Evolutionary conservation across 2,797 vertebrate species (phyloP).

Genomic region (Toxotes lorentzi): DNA sequence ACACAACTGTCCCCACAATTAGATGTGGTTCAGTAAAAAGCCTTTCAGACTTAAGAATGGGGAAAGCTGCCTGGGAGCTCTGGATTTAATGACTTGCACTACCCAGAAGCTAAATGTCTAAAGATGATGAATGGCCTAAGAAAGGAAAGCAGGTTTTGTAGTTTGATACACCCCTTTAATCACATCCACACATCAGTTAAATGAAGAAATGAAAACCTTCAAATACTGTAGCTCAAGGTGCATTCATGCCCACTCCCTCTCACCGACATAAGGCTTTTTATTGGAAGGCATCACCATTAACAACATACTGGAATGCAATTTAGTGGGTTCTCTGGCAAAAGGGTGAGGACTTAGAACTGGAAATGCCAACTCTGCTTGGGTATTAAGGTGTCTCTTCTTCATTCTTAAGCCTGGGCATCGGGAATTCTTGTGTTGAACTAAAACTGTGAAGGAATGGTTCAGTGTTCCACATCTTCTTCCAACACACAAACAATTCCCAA

Average conservation of each 20-base stretch:
- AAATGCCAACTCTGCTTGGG: conserved; percentile 28
- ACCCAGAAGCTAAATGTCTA: conserved; percentile 73
- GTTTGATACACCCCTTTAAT: conserved; percentile 75
- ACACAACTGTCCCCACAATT: conserved; percentile 81
- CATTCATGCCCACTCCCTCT: conserved; percentile 43
- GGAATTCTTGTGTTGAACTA: background rate
- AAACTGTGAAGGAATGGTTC: background rate
- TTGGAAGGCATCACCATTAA: conserved; percentile 38
- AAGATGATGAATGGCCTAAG: conserved; percentile 77
- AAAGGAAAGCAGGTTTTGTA: conserved; percentile 71
- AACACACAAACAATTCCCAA: background rate
- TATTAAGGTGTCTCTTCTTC: background rate
- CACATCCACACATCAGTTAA: conserved; percentile 71
- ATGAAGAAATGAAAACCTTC: conserved; percentile 72
- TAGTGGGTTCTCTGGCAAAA: conserved; percentile 39
- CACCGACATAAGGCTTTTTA: conserved; percentile 59
- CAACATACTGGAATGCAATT: conserved; percentile 45
- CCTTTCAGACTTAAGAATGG: conserved; percentile 73
- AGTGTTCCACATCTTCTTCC: background rate
- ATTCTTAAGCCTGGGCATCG: conserved; percentile 5
- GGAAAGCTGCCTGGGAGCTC: conserved; percentile 68
- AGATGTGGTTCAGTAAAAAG: conserved; percentile 79
- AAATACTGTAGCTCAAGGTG: conserved; percentile 62
- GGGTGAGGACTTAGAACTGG: conserved; percentile 17
- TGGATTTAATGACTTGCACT: conserved; percentile 78